Evolutionary conservation across 2,113 vertebrate species (phyloP).

Genomic region (Burhinus oedicnemus): DNA sequence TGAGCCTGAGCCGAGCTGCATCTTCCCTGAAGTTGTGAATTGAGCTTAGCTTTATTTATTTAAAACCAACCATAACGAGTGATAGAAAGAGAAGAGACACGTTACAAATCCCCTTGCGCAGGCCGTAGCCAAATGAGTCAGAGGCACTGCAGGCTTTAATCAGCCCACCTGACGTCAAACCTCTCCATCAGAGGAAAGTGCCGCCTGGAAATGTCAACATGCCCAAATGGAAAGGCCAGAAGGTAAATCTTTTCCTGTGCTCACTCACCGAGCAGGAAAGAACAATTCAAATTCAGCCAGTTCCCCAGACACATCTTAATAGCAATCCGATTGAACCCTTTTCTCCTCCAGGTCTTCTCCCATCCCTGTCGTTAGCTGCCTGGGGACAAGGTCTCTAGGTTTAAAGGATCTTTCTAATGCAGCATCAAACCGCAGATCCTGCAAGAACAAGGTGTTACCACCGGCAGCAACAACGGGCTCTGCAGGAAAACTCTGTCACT

Average conservation of each 20-base stretch:
- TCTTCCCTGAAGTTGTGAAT: slow-evolving; percentile 70
- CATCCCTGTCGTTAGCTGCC: neutral
- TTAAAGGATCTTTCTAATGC: neutral
- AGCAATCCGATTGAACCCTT: neutral
- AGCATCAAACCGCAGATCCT: neutral
- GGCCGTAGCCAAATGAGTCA: slow-evolving; percentile 41
- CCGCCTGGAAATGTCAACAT: slow-evolving; percentile 66
- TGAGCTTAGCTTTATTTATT: slow-evolving; percentile 73
- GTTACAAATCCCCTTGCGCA: slow-evolving; percentile 9
- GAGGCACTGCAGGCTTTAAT: slow-evolving; percentile 4
- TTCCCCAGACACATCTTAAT: neutral
- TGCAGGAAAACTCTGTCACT: neutral
- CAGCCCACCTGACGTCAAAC: slow-evolving; percentile 60
- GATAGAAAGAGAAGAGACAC: slow-evolving; percentile 41
- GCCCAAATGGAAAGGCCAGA: slow-evolving; percentile 46
- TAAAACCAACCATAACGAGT: slow-evolving; percentile 12
- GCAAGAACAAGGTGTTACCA: neutral
- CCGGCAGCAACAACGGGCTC: neutral
- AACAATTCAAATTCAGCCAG: slow-evolving; percentile 38
- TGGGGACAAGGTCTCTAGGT: neutral
- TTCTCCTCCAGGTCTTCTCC: neutral
- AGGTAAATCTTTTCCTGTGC: slow-evolving; percentile 36
- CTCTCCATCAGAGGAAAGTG: slow-evolving; percentile 59
- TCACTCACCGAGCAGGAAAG: slow-evolving; percentile 19
- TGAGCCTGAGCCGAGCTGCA: slow-evolving; percentile 31